A percentile compares a stretch with the other conserved stretches of the same genome.
Conservation (phyloP, 2,888 invertebrate species). For the Steromphala cineraria region DNA sequence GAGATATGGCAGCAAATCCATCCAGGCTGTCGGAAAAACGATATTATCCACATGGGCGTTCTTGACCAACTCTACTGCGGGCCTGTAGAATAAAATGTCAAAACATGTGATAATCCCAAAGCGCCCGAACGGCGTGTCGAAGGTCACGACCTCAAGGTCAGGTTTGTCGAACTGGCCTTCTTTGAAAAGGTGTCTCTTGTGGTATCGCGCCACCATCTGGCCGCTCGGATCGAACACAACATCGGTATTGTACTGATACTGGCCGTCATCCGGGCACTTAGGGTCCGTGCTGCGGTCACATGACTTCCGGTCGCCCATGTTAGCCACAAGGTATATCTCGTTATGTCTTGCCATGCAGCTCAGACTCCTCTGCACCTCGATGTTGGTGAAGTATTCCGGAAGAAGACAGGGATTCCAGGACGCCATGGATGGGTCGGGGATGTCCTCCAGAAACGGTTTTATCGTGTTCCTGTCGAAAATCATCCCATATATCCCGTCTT, state of each 20-base stretch:
- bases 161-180: conserved; percentile 76
- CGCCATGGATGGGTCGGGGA: conserved; percentile 75
- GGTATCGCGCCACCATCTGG: conserved; percentile 82
- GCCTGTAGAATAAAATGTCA: conserved; percentile 86
- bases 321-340: conserved; percentile 83
- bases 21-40: conserved; percentile 82
- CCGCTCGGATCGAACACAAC: conserved; percentile 86
- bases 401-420: conserved; percentile 73
- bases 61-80: conserved; percentile 80
- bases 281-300: conserved; percentile 74
- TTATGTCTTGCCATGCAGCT: conserved; percentile 80
- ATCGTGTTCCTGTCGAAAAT: conserved; percentile 47
- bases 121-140: conserved; percentile 65
- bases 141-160: conserved; percentile 46
- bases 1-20: conserved; percentile 83
- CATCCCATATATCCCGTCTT: conserved; percentile 78
- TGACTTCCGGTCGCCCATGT: conserved; percentile 81
- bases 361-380: conserved; percentile 50
- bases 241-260: conserved; percentile 83
- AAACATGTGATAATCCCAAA: conserved; percentile 87
- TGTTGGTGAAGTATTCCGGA: conserved; percentile 28
- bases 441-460: conserved; percentile 50
- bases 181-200: conserved; percentile 77
- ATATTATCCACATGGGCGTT: conserved; percentile 73
- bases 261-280: conserved; percentile 55